Conservation (phyloP, 2,113 vertebrate genomes). For the Phrynosoma platyrhinos region DNA sequence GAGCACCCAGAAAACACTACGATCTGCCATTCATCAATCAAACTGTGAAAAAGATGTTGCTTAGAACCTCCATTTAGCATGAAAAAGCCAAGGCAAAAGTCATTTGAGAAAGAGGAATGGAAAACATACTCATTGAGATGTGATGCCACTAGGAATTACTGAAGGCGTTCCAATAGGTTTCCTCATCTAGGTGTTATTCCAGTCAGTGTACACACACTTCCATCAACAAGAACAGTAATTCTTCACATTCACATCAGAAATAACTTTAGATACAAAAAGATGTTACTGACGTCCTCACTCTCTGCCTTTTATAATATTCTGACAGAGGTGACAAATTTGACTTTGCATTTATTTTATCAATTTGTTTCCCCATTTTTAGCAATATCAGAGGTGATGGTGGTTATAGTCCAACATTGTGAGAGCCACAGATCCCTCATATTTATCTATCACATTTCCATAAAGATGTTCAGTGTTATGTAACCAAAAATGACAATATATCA, state of each 20-base stretch:
- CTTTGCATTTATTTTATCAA: background rate
- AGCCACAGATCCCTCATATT: background rate
- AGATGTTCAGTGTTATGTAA: background rate
- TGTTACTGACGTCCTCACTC: background rate
- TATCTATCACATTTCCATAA: background rate
- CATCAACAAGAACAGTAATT: constrained; percentile 68
- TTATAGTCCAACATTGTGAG: too few species aligned
- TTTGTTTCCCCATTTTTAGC: background rate
- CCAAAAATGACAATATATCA: too few species aligned
- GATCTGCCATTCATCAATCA: constrained; percentile 32
- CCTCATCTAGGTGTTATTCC: constrained; percentile 63
- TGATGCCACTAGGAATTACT: constrained; percentile 59
- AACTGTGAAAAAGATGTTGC: constrained; percentile 56
- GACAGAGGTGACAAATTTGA: constrained; percentile 31
- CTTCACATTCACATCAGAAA: constrained; percentile 62
- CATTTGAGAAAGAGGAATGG: constrained; percentile 56
- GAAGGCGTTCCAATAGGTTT: constrained; percentile 59
- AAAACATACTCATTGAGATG: constrained; percentile 35
- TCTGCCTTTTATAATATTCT: background rate
- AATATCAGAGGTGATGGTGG: too few species aligned
- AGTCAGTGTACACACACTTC: constrained; percentile 64
- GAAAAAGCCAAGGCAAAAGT: constrained; percentile 61
- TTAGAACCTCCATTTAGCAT: constrained; percentile 40
- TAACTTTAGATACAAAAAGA: background rate
- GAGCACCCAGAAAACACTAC: background rate